Base-by-base conservation (phyloP, 2,797 vertebrate species). In the Carduelis carduelis region DNA sequence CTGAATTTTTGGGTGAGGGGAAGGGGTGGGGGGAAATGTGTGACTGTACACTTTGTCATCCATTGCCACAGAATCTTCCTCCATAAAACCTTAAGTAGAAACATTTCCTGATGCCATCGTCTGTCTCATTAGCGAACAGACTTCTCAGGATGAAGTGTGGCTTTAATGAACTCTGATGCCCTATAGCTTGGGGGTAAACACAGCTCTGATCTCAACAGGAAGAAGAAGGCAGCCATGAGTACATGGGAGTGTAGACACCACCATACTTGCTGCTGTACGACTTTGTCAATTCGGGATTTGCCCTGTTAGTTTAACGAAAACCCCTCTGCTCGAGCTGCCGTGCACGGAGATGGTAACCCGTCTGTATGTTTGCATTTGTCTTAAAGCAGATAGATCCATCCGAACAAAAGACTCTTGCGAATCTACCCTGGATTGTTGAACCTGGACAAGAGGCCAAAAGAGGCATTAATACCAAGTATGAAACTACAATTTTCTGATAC, bases 381-480 rank as follows among this genome's bases (percentile, higher is more conserved):
- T 98, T 97, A 90, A 96, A 97, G 97, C 98, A 99, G 99, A 99
- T 99, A 98, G 99, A 99, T 98, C 99, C 99, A 92, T 98, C 99
- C 52, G 99, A 99, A 97, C 99, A 99, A 98, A 99, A 99, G 98
- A 99, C 99, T 98, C 99, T 99, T 80, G 98, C 99, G 97, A 99
- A 99, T 96, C 98, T 99, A 96, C 99, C 99, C 35, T 99, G 99
- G 99, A 99, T 99, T 97, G 99, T 99, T 98, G 99, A 99, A 98
- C 99, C 99, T 64, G 99, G 99, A 98, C 99, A 99, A 97, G 99
- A 99, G 98, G 98, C 99, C 97, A 99, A 99, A 98, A 98, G 99
- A 99, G 99, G 99, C 98, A 99, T 99, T 98, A 99, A 99, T 99
- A 99, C 99, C 99, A 99, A 99, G 99, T 99, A 99, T 98, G 99